phyloP scores from a whole-genome alignment of 1,140 invertebrate genomes.

The Drosophila nigrodunni region DNA sequence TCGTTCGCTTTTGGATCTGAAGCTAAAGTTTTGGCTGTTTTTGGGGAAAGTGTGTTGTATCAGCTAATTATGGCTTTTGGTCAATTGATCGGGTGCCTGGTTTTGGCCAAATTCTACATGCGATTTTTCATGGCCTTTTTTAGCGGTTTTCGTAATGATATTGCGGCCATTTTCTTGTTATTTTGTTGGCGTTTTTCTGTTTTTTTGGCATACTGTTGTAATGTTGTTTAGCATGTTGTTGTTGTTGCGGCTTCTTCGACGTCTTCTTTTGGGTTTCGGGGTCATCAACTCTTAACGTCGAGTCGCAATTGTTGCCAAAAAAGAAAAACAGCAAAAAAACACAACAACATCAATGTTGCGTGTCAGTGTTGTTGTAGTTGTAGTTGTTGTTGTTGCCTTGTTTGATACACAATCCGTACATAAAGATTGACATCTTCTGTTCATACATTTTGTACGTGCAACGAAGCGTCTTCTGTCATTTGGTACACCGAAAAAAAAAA shows the following conservation, averaged over 20 bases:
- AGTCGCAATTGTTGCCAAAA: conserved; percentile 43
- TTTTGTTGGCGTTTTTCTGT: conserved; percentile 38
- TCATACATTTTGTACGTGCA: conserved; percentile 29
- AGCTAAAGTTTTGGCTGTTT: not conserved
- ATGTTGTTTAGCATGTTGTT: conserved; percentile 35
- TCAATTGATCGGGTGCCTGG: conserved; percentile 11
- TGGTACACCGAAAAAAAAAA: not conserved
- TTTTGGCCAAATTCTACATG: conserved; percentile 10
- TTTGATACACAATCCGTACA: conserved; percentile 35
- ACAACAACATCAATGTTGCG: conserved; percentile 31
- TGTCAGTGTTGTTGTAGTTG: conserved; percentile 26
- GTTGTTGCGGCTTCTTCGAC: conserved; percentile 34
- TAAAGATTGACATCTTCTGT: conserved; percentile 27
- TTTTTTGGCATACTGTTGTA: conserved; percentile 44
- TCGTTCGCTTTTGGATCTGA: not conserved
- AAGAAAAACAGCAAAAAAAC: conserved; percentile 18
- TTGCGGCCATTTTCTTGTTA: conserved; percentile 28
- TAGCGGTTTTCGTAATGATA: conserved; percentile 38
- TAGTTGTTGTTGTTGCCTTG: conserved; percentile 19
- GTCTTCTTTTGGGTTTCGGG: conserved; percentile 66
- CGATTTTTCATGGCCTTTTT: conserved; percentile 35
- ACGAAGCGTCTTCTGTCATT: conserved; percentile 10
- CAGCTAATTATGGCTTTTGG: conserved; percentile 33
- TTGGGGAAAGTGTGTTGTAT: conserved; percentile 3
- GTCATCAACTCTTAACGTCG: conserved; percentile 58